Evolutionary conservation across 35 echinoderm and acorn worm species (phyloP).

Genomic region (Strongylocentrotus purpuratus): DNA sequence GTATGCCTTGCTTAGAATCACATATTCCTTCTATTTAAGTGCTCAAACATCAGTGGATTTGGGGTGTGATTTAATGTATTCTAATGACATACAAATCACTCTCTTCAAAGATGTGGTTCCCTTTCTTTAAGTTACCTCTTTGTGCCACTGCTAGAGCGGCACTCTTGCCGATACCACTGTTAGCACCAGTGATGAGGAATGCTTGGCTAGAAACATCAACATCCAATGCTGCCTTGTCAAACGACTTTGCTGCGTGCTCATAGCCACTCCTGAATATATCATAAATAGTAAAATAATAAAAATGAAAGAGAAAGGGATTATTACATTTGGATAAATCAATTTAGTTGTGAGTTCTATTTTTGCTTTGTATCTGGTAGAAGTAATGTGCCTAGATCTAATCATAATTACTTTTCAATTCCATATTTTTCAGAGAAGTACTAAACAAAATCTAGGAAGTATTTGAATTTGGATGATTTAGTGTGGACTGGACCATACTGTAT

Average conservation of each 20-base stretch:
- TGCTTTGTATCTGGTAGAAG: background rate
- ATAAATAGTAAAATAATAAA: background rate
- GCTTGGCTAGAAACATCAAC: conserved; percentile 60
- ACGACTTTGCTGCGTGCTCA: conserved; percentile 68
- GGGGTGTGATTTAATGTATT: too few species aligned
- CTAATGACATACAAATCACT: too few species aligned
- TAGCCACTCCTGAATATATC: conserved; percentile 77
- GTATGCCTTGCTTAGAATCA: too few species aligned
- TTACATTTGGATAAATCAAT: background rate
- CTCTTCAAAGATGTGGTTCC: too few species aligned
- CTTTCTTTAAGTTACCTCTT: conserved; percentile 61
- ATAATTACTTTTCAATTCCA: too few species aligned
- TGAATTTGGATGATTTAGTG: too few species aligned
- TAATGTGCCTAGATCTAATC: background rate
- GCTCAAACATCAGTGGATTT: too few species aligned
- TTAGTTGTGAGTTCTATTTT: background rate
- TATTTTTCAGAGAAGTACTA: too few species aligned
- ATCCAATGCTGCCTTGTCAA: conserved; percentile 68
- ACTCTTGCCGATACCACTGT: conserved; percentile 94
- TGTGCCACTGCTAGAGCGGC: conserved; percentile 72
- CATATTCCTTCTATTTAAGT: too few species aligned
- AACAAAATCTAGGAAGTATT: too few species aligned
- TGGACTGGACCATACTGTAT: too few species aligned
- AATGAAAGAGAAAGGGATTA: background rate
- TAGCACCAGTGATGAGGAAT: conserved; percentile 93